Evolutionary conservation across 2,797 vertebrate species (phyloP).

Genomic region (Scolopax rusticola): DNA sequence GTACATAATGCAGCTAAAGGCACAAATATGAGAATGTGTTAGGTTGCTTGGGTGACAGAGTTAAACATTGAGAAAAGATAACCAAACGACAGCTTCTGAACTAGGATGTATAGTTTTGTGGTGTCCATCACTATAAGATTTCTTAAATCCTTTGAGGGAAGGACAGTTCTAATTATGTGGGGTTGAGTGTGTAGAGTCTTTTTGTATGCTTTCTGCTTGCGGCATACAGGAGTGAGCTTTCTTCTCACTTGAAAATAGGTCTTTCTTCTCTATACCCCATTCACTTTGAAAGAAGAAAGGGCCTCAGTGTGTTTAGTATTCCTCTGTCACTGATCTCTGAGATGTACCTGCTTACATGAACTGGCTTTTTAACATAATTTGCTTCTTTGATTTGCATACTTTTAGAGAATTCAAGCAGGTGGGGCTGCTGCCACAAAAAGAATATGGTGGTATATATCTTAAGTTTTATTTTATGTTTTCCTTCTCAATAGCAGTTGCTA

Average conservation of each 20-base stretch:
- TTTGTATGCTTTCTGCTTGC: neutral
- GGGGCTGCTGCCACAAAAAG: neutral
- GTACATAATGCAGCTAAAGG: neutral
- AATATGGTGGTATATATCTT: neutral
- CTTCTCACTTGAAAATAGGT: neutral
- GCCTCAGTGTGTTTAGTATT: neutral
- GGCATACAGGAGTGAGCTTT: neutral
- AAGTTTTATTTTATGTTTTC: neutral
- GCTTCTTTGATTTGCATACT: neutral
- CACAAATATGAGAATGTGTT: neutral
- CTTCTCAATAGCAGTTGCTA: neutral
- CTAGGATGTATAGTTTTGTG: neutral
- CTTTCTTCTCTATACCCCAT: neutral
- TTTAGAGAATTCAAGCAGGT: neutral
- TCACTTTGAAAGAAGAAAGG: constrained; percentile 9
- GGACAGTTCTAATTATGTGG: neutral
- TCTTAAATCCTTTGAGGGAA: neutral
- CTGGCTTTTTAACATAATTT: neutral
- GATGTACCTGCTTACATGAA: neutral
- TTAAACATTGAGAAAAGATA: neutral
- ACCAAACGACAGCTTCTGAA: neutral
- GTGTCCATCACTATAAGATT: neutral
- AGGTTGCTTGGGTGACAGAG: neutral
- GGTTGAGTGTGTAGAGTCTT: neutral
- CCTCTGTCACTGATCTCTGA: neutral